Conservation (phyloP, 1,140 invertebrate genomes). For the Chlorops oryzae region DNA sequence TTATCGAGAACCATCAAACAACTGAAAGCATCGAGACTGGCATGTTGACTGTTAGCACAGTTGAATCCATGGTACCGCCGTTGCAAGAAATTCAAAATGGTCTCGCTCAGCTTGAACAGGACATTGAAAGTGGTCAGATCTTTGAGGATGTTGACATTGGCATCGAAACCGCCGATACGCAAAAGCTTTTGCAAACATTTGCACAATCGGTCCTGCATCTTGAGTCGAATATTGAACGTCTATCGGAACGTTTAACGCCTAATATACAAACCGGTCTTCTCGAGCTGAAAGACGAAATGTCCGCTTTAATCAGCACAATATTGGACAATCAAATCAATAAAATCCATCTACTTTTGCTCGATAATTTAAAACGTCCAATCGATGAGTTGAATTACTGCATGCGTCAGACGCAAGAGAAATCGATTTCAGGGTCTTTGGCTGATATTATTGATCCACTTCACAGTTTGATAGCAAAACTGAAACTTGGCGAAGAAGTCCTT, state of each 20-base stretch:
- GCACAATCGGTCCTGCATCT: constrained; percentile 44
- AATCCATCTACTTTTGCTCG: constrained; percentile 34
- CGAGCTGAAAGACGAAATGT: constrained; percentile 37
- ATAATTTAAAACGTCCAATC: constrained; percentile 35
- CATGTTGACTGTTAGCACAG: constrained; percentile 43
- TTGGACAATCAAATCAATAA: constrained; percentile 37
- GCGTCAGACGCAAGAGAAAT: constrained; percentile 42
- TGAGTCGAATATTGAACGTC: constrained; percentile 39
- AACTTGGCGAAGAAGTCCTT: constrained; percentile 29
- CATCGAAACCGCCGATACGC: constrained; percentile 34
- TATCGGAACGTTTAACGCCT: constrained; percentile 23
- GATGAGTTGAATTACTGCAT: constrained; percentile 46
- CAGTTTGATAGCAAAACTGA: constrained; percentile 31
- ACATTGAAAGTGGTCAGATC: constrained; percentile 33
- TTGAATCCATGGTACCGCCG: constrained; percentile 50
- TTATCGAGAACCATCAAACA: constrained; percentile 37
- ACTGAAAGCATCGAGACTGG: constrained; percentile 33
- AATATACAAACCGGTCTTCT: constrained; percentile 29
- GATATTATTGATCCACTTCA: constrained; percentile 46
- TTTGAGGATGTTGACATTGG: constrained; percentile 19
- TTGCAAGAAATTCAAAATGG: constrained; percentile 51
- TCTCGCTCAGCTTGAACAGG: constrained; percentile 43
- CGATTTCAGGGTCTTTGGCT: constrained; percentile 34
- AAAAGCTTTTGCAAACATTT: constrained; percentile 41
- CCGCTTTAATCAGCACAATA: constrained; percentile 35